Conservation (phyloP, 2,113 vertebrate species). For the Brachypodius melanocephalos region DNA sequence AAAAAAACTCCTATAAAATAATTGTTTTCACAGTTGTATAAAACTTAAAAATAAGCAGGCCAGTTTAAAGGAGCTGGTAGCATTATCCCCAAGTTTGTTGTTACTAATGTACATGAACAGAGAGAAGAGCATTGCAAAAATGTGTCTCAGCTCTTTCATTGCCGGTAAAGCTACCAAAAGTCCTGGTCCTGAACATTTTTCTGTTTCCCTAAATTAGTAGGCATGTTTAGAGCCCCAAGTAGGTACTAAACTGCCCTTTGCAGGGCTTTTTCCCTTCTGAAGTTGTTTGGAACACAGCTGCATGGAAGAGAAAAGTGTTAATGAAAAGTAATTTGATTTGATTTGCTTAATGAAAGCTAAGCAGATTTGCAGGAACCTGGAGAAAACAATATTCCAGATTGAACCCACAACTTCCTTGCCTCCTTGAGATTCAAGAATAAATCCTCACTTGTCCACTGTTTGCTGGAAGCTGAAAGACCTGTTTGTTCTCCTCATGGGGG, state of each 20-base stretch:
- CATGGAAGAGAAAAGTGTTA: background rate
- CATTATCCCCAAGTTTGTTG: background rate
- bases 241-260: background rate
- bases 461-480: background rate
- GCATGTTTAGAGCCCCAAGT: background rate
- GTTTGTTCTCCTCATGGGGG: background rate
- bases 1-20: background rate
- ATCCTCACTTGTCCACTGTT: background rate
- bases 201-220: background rate
- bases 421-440: background rate
- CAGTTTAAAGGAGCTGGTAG: background rate
- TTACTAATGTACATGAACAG: background rate
- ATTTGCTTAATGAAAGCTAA: background rate
- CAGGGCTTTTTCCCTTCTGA: background rate
- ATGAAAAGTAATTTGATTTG: background rate
- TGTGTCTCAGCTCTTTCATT: background rate
- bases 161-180: background rate
- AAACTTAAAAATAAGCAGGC: background rate
- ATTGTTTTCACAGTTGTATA: background rate
- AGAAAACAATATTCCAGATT: background rate
- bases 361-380: background rate
- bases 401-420: background rate
- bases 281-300: background rate
- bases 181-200: background rate
- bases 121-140: background rate